Evolutionary conservation across 2,113 vertebrate genomes (phyloP).

Genomic region (Rhabdomys dilectus): DNA sequence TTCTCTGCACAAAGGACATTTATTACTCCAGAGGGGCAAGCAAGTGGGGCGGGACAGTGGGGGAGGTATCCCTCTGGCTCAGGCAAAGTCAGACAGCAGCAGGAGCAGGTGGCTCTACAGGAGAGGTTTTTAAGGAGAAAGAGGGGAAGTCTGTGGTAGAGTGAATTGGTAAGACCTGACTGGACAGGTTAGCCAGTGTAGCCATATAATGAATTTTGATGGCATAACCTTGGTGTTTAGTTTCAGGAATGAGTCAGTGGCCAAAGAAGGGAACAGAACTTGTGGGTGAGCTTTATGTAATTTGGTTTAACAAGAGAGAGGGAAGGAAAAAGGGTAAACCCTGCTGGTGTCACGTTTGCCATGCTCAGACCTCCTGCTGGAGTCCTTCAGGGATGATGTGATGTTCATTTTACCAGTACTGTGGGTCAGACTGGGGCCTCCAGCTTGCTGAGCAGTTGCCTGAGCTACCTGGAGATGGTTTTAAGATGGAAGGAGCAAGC

Average conservation of each 20-base stretch:
- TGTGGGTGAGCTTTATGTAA: neutral
- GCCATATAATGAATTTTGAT: neutral
- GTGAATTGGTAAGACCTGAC: neutral
- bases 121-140: neutral
- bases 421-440: neutral
- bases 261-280: neutral
- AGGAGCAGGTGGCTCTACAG: too few relatives aligned
- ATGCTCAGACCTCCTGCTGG: too few relatives aligned
- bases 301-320: too few relatives aligned
- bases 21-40: neutral
- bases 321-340: too few relatives aligned
- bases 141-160: neutral
- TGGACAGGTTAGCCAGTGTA: neutral
- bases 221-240: neutral
- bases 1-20: neutral
- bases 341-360: too few relatives aligned
- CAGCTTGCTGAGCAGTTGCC: too few relatives aligned
- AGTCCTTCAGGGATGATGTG: too few relatives aligned
- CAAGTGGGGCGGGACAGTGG: neutral
- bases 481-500: too few relatives aligned
- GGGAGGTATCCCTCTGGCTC: neutral
- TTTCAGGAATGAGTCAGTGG: neutral
- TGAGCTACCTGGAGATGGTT: neutral
- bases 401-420: neutral
- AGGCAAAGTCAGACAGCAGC: neutral